Conservation (phyloP, 2,797 vertebrate genomes). For the Coreius guichenoti region DNA sequence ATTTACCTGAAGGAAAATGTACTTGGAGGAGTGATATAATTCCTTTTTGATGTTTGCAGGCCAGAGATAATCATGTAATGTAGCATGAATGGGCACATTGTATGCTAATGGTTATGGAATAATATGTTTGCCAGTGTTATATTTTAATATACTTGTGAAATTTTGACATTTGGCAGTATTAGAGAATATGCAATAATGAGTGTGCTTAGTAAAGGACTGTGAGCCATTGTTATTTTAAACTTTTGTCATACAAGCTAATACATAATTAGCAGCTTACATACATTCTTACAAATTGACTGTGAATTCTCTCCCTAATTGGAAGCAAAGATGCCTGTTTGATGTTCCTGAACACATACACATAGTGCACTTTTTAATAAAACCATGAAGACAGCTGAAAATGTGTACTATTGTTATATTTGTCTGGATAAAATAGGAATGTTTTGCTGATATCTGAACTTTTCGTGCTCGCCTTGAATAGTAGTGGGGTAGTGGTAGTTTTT, state of each 20-base stretch:
- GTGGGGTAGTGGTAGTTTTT: not conserved
- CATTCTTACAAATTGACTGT: conserved; percentile 35
- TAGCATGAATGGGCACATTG: conserved; percentile 22
- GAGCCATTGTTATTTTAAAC: conserved; percentile 9
- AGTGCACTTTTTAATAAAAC: conserved; percentile 39
- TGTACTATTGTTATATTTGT: not conserved
- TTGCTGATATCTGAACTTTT: not conserved
- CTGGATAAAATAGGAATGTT: not conserved
- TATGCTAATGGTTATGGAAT: not conserved
- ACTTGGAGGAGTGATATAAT: not conserved
- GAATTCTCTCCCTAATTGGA: conserved; percentile 3
- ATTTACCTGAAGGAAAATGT: not conserved
- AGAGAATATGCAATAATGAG: conserved; percentile 27
- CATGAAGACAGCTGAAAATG: not conserved
- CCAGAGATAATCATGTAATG: conserved; percentile 14
- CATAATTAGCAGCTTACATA: conserved; percentile 27
- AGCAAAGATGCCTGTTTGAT: conserved; percentile 28
- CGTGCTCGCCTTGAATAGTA: not conserved
- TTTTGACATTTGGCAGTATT: conserved; percentile 13
- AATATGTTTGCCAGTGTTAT: conserved; percentile 8
- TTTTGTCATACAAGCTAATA: not conserved
- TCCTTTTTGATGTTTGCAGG: not conserved
- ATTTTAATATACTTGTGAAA: conserved; percentile 5
- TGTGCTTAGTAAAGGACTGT: conserved; percentile 2
- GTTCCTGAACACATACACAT: conserved; percentile 8